Conservation (phyloP, 2,797 vertebrate genomes). For the Ctenopoma kingsleyae region DNA sequence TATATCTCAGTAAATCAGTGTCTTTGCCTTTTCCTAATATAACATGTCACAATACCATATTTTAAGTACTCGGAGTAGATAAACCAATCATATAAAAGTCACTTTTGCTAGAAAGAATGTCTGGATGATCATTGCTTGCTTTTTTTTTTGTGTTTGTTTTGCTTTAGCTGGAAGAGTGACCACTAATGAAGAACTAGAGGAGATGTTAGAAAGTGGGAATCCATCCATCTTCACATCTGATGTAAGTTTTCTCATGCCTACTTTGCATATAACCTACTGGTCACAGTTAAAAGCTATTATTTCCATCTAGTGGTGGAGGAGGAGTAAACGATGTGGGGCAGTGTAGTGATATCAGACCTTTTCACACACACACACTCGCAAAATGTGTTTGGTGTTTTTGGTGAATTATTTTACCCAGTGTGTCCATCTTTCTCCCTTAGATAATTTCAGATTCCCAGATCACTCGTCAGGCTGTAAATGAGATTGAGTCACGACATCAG, state of each 20-base stretch:
- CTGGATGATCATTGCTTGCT: not conserved
- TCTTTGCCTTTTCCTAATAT: no score
- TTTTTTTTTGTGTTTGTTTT: not conserved
- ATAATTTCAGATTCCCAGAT: constrained; percentile 96
- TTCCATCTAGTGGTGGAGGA: constrained; percentile 51
- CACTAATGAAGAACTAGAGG: constrained; percentile 93
- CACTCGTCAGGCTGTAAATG: constrained; percentile 92
- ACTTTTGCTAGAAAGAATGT: not conserved
- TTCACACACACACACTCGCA: not conserved
- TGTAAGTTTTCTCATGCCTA: constrained; percentile 79
- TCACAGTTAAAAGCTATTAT: constrained; percentile 3
- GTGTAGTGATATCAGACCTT: not conserved
- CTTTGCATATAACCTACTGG: not conserved
- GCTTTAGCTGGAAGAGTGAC: constrained; percentile 91
- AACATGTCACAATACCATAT: no score
- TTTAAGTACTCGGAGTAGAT: no score
- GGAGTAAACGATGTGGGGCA: not conserved
- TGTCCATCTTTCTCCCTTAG: constrained; percentile 67
- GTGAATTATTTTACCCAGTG: not conserved
- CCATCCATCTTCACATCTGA: constrained; percentile 95
- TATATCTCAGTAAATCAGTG: no score
- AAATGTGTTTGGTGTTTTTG: not conserved
- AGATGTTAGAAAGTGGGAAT: constrained; percentile 95
- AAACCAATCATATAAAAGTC: no score
- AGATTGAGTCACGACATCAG: constrained; percentile 95